Base-by-base conservation (phyloP, 2,888 invertebrate genomes). In the Andricus curvator region DNA sequence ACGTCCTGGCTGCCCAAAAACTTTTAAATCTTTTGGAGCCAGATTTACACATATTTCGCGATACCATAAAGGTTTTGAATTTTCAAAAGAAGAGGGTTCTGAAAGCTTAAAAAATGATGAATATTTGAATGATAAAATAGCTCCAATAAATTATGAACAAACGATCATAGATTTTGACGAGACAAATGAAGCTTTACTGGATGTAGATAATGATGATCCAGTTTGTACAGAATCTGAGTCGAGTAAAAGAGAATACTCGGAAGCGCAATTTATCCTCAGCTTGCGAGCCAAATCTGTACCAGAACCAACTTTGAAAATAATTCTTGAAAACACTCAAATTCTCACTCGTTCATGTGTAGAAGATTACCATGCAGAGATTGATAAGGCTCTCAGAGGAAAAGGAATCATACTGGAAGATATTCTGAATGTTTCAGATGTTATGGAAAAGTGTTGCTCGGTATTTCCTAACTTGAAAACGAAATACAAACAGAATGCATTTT, bases 241-340 rank as follows among this genome's bases (percentile, higher is more conserved):
- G n/a, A 37, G 25, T 66, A n/a, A 66, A 8, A 66, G n/a, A 66
- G 20, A 66, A 20, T 37, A 17, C 37, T 25, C 66, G 2, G 66
- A 37, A 66, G 66, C 66, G 20, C 66, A 66, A 66, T 66, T 66
- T n/a, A 66, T 66, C n/a, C 37, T 66, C 11, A 20, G 13, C 13
- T n/a, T 66, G 11, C 1, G 66, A 37, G 25, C 66, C 8, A 15
- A 66, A 37, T 20, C 37, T n/a, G 8, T 66, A 37, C 29, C 37
- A 37, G 44, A 44, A 44, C 1, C 3, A 15, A 15, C 15, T 44
- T 13, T 41, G 9, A 41, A 44, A 15, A 44, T 41, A 44, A 15
- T 44, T 15, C 15, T 44, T 3, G 44, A 44, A 44, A 44, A 44
- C 4, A 44, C 15, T 15, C 3, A 44, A 44, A 44, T 44, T 44